These are phyloP conservation scores for Tethya wilhelma DNA, from an alignment of 37 sponge, comb jelly and placozoan genomes.

Conservation along the genomic window DNA sequence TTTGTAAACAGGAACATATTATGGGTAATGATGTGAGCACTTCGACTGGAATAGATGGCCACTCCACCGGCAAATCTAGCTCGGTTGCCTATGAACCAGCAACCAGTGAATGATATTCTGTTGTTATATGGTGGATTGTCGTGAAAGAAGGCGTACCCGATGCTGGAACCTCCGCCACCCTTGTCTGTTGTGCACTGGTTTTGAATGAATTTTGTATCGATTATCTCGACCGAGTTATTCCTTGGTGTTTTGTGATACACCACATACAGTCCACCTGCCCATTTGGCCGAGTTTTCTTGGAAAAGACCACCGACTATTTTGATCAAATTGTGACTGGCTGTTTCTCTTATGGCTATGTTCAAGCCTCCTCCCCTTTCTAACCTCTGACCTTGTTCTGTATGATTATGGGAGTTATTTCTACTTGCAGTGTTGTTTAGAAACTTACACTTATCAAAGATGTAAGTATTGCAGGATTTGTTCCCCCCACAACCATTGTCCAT, in stretches of 20 bases:
- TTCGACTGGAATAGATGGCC: neutral
- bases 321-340: neutral
- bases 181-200: neutral
- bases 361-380: constrained; percentile 17
- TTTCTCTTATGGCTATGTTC: neutral
- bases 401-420: neutral
- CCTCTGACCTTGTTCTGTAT: neutral
- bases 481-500: neutral
- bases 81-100: neutral
- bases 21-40: neutral
- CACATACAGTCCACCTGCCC: constrained; percentile 1
- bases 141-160: neutral
- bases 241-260: neutral
- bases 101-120: neutral
- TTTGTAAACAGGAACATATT: neutral
- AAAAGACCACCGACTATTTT: neutral
- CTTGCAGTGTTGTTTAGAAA: constrained; percentile 9
- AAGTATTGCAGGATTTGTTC: neutral
- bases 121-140: neutral
- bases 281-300: neutral
- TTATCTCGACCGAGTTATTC: neutral
- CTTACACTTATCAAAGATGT: neutral
- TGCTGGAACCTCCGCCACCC: neutral
- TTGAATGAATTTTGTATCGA: neutral
- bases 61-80: constrained; percentile 1